Evolutionary conservation across 2,113 vertebrate genomes (phyloP), one percentile per base, ranked within the genome.

Genomic region (Ammospiza caudacuta): DNA sequence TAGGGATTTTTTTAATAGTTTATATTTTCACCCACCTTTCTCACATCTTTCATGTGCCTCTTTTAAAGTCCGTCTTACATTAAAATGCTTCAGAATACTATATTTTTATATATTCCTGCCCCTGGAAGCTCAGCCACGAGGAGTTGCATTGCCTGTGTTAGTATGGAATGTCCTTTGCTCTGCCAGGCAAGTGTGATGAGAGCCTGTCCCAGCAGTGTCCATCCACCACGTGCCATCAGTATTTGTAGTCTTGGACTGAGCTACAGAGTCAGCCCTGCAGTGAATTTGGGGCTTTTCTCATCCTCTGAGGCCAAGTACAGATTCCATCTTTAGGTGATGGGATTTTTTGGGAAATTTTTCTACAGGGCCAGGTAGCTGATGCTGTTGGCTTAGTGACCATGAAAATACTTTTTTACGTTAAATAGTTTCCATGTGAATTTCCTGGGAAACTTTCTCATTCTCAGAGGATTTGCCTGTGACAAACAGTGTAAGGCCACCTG

Each of bases 81-180:
- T 41, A 46, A 73, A 35, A 55, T 9, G 11, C 43, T 89, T 90
- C 70, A 59, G 61, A 89, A 35, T 55, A 27, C n/a, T 74, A 3
- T 6, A 39, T 43, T 66, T 79, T 69, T 70, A 39, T 25, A 8
- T 33, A 81, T 80, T 46, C 33, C 21, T 89, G 12, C 14, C 18
- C 1, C 0, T 70, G 31, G 55, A 16, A 37, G 24, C 12, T 84
- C 55, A 54, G 64, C 4, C 0, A 0, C 11, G 19, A 51, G 35
- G 29, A 44, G 29, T 39, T 24, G 4, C 1, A 18, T 76, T 73
- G 47, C 12, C 27, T 61, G 0, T 35, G 25, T 54, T 47, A 6
- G 11, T 37, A 6, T 7, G 0, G 2, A 17, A 35, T 49, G 33
- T 62, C 24, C 33, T 68, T n/a, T 0, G 6, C 43, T 7, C 47